Percentiles rank a stretch among this genome's conserved stretches.
Evolutionary conservation across 2,888 invertebrate genomes (phyloP).

Genomic region (Rhagonycha lutea): DNA sequence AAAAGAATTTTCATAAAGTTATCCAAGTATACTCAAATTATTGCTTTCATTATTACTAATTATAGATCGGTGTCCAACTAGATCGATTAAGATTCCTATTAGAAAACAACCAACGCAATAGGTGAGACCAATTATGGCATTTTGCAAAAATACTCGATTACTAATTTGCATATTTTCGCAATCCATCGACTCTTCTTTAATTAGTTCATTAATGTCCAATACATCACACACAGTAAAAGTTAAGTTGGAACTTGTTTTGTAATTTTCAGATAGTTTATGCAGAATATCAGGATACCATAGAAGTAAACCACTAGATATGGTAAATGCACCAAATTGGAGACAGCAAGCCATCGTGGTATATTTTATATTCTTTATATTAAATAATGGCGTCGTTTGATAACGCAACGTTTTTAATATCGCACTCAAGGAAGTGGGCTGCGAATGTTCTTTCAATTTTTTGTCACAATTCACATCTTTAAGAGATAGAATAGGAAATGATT

Average conservation of each 20-base stretch:
- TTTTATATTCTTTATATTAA: constrained; percentile 32
- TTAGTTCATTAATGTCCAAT: constrained; percentile 17
- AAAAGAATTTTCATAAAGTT: not conserved
- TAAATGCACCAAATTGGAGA: constrained; percentile 40
- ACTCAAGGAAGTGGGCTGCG: not conserved
- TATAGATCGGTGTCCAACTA: constrained; percentile 30
- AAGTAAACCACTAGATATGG: constrained; percentile 39
- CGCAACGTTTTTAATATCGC: constrained; percentile 20
- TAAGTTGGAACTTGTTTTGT: constrained; percentile 8
- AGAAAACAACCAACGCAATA: constrained; percentile 30
- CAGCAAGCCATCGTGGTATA: constrained; percentile 35
- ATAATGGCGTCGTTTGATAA: constrained; percentile 34
- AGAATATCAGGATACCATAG: constrained; percentile 45
- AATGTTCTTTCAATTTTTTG: not conserved
- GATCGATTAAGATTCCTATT: constrained; percentile 28
- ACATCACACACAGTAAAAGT: constrained; percentile 40
- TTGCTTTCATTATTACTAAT: constrained; percentile 22
- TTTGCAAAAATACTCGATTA: constrained; percentile 29
- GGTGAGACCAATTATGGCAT: constrained; percentile 30
- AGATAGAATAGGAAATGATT: constrained; percentile 56
- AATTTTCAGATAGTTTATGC: constrained; percentile 33
- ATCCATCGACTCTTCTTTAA: not conserved
- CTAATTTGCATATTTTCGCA: constrained; percentile 19
- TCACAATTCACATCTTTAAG: constrained; percentile 17
- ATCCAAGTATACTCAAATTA: not conserved